Percentiles rank a stretch among this genome's conserved stretches.
Evolutionary conservation across 1,140 invertebrate species (phyloP).

Genomic region (Mesaphorura yosii): DNA sequence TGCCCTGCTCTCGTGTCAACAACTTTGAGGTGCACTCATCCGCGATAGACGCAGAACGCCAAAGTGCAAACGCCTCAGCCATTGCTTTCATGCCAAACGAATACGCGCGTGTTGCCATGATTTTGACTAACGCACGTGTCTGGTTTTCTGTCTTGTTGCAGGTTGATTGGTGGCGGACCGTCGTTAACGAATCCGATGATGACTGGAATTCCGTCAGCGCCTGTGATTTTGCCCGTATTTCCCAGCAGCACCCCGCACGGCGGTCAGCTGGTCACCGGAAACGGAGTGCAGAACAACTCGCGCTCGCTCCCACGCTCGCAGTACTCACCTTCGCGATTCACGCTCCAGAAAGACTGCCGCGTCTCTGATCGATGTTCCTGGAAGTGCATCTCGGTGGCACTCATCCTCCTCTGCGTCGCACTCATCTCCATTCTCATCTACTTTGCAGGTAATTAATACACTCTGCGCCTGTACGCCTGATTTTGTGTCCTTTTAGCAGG

Average conservation of each 20-base stretch:
- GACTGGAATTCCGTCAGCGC: conserved; percentile 28
- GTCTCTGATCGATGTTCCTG: conserved; percentile 70
- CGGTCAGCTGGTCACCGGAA: conserved; percentile 15
- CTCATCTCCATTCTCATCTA: conserved; percentile 83
- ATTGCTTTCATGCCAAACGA: not conserved
- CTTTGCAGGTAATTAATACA: conserved; percentile 69
- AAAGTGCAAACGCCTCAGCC: not conserved
- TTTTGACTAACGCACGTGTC: not conserved
- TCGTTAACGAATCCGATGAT: conserved; percentile 22
- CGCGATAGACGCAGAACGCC: not conserved
- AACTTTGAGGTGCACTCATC: not conserved
- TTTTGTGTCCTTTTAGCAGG: too few species aligned
- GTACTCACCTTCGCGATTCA: conserved; percentile 79
- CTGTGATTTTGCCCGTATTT: conserved; percentile 35
- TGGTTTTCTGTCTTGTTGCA: conserved; percentile 16
- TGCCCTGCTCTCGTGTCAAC: not conserved
- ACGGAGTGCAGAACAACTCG: conserved; percentile 35
- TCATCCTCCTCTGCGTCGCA: conserved; percentile 75
- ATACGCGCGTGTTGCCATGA: not conserved
- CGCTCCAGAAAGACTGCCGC: conserved; percentile 83
- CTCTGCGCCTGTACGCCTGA: too few species aligned
- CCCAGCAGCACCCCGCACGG: conserved; percentile 48
- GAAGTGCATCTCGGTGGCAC: conserved; percentile 83
- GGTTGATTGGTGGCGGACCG: conserved; percentile 21
- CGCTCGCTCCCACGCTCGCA: conserved; percentile 54